Percentiles rank a stretch among this genome's conserved stretches.
Evolutionary conservation across 1,140 invertebrate species (phyloP).

Genomic region (Drosophila serrata): DNA sequence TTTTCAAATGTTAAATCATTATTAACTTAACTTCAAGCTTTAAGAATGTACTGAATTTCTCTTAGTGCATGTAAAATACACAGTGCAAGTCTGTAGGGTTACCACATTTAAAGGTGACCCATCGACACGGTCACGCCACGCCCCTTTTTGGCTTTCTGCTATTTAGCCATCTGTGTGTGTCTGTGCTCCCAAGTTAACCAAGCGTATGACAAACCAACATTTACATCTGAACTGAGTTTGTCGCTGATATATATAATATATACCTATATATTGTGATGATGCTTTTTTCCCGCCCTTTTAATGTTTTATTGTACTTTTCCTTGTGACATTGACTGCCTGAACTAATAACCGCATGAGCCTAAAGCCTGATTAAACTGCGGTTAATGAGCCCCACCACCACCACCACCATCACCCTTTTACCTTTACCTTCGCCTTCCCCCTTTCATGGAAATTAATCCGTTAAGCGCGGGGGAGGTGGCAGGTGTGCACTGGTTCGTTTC

Average conservation of each 20-base stretch:
- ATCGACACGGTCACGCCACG: conserved; percentile 29
- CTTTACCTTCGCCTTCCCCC: background rate
- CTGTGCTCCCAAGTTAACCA: conserved; percentile 42
- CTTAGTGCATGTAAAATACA: background rate
- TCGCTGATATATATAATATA: background rate
- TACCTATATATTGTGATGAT: conserved; percentile 3
- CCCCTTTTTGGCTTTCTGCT: conserved; percentile 19
- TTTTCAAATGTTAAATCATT: background rate
- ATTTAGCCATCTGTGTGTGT: background rate
- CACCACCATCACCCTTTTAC: too few species aligned
- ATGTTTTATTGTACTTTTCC: conserved; percentile 21
- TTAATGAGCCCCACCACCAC: conserved; percentile 71
- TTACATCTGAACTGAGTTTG: conserved; percentile 16
- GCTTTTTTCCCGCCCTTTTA: background rate
- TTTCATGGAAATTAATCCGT: conserved; percentile 32
- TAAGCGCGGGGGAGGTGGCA: background rate
- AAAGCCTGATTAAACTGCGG: conserved; percentile 79
- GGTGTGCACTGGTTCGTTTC: conserved; percentile 49
- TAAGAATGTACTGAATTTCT: background rate
- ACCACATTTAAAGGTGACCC: conserved; percentile 17
- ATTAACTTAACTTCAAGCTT: background rate
- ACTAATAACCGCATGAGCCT: conserved; percentile 77
- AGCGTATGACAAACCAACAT: conserved; percentile 52
- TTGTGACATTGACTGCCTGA: conserved; percentile 59
- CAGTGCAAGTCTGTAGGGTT: background rate